Conservation (phyloP, 2,113 vertebrate genomes). For the Rhea americana region DNA sequence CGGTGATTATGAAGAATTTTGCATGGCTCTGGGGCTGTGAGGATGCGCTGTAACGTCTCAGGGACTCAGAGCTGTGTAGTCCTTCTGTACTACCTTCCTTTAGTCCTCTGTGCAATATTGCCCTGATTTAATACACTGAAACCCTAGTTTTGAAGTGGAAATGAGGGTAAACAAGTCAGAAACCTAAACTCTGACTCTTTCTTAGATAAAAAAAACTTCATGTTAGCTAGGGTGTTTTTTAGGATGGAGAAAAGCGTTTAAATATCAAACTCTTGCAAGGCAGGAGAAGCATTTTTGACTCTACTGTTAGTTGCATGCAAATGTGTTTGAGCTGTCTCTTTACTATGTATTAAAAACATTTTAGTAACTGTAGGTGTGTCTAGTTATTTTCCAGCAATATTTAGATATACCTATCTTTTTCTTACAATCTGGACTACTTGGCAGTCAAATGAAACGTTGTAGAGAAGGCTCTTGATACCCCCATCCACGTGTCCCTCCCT, state of each 20-base stretch:
- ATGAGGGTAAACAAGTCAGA: neutral
- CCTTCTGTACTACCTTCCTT: neutral
- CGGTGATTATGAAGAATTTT: neutral
- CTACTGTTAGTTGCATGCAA: neutral
- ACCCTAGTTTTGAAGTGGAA: neutral
- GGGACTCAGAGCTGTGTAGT: neutral
- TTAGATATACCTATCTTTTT: neutral
- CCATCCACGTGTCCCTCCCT: too few relatives aligned
- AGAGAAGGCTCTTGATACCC: neutral
- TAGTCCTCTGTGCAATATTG: neutral
- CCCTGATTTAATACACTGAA: neutral
- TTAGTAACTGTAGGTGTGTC: neutral
- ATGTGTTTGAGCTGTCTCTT: neutral
- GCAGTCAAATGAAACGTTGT: neutral
- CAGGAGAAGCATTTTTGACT: neutral
- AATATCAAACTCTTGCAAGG: neutral
- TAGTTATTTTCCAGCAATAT: accelerated
- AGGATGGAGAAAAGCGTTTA: neutral
- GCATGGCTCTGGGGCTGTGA: neutral
- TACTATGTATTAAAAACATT: too few relatives aligned
- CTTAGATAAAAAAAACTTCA: neutral
- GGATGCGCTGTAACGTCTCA: neutral
- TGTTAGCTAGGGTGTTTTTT: too few relatives aligned
- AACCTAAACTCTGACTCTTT: neutral
- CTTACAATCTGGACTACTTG: neutral